Evolutionary conservation across 1,140 invertebrate species (phyloP).

Genomic region (Lithobius niger): DNA sequence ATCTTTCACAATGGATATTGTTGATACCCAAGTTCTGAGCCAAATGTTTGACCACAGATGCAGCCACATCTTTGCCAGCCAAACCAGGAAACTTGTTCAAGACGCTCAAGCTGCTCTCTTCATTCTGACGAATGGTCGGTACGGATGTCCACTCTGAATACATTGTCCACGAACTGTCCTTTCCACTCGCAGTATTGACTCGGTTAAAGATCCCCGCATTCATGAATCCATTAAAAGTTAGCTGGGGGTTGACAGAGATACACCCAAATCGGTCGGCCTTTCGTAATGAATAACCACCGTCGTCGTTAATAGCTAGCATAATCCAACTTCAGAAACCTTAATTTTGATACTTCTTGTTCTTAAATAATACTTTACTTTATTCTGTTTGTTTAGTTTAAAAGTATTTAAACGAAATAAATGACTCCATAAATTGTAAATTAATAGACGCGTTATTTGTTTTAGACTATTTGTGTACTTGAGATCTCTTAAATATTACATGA

Average conservation of each 20-base stretch:
- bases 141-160: constrained; percentile 34
- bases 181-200: neutral
- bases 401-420: too few relatives aligned
- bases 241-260: neutral
- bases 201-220: neutral
- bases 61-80: constrained; percentile 64
- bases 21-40: constrained; percentile 58
- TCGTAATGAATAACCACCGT: neutral
- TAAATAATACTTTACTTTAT: too few relatives aligned
- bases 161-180: constrained; percentile 20
- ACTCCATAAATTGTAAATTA: too few relatives aligned
- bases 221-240: neutral
- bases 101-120: constrained; percentile 56
- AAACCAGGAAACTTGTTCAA: constrained; percentile 66
- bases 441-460: too few relatives aligned
- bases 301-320: neutral
- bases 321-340: neutral
- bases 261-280: neutral
- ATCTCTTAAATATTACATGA: too few relatives aligned
- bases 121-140: constrained; percentile 31
- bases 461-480: too few relatives aligned
- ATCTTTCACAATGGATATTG: constrained; percentile 22
- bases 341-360: too few relatives aligned
- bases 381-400: too few relatives aligned
- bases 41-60: constrained; percentile 67